A percentile compares a stretch with the other conserved stretches of the same genome.
Conservation (phyloP, 2,888 invertebrate species). For the Apodemia zela region DNA sequence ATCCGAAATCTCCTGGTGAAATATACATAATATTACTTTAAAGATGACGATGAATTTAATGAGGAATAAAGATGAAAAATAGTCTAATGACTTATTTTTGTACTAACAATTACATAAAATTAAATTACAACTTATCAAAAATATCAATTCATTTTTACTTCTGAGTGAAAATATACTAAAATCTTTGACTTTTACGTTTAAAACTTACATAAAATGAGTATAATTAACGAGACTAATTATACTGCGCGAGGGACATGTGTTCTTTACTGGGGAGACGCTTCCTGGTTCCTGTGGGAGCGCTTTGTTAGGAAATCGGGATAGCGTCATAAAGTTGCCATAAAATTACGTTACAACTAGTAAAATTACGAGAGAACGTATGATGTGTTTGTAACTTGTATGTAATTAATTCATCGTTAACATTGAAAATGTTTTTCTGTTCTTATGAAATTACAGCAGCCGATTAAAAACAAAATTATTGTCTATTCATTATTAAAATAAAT, state of each 20-base stretch:
- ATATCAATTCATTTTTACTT: background rate
- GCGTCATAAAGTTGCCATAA: constrained; percentile 40
- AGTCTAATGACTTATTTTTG: no score
- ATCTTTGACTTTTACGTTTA: constrained; percentile 23
- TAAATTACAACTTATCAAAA: constrained; percentile 3
- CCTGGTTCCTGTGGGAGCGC: constrained; percentile 35
- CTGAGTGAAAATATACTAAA: constrained; percentile 1
- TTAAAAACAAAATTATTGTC: no score
- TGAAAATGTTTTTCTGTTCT: no score
- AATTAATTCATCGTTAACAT: no score
- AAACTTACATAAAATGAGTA: constrained; percentile 38
- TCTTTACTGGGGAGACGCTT: constrained; percentile 31
- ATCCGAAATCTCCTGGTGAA: no score
- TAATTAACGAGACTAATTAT: constrained; percentile 37
- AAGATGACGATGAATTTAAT: no score
- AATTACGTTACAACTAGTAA: constrained; percentile 28
- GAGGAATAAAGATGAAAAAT: no score
- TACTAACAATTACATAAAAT: no score
- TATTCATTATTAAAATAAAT: no score
- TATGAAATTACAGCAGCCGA: no score
- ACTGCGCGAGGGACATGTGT: constrained; percentile 38
- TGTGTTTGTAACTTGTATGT: no score
- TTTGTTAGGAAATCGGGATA: constrained; percentile 23
- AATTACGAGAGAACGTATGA: constrained; percentile 9
- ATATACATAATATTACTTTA: no score